These are phyloP conservation scores for Tipula vernalis DNA, from an alignment of 2,888 invertebrate genomes.

Conservation along the genomic window DNA sequence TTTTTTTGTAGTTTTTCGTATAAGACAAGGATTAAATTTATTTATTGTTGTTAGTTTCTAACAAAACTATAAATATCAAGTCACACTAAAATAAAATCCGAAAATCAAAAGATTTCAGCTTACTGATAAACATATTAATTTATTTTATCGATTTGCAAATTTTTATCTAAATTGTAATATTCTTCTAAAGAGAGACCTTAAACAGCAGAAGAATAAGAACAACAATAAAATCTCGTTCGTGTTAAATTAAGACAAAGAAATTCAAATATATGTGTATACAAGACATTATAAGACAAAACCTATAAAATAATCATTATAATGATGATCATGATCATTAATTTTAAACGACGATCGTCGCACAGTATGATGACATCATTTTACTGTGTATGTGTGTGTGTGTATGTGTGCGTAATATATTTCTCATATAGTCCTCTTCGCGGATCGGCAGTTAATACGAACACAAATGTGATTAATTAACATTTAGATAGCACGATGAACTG, in stretches of 20 bases:
- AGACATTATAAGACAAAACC: background rate
- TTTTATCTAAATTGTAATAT: background rate
- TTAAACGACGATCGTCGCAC: background rate
- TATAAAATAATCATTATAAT: background rate
- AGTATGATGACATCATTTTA: background rate
- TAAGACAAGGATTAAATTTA: background rate
- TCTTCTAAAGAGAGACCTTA: background rate
- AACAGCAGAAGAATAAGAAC: background rate
- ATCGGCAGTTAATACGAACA: background rate
- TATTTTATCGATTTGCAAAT: constrained; percentile 4
- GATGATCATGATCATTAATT: constrained; percentile 4
- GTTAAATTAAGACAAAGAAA: constrained; percentile 4
- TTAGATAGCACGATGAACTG: background rate
- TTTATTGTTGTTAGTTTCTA: background rate
- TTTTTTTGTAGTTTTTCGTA: background rate
- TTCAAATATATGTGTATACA: background rate
- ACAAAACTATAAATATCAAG: constrained; percentile 4
- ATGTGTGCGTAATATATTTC: background rate
- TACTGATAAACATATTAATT: background rate
- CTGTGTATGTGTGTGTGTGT: no score
- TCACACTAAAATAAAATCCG: background rate
- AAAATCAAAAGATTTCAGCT: background rate
- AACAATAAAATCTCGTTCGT: background rate
- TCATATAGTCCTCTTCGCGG: background rate
- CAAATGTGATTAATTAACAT: background rate